Evolutionary conservation across 1,140 invertebrate genomes (phyloP), one percentile per base, ranked within the genome.

Genomic region (Scylla paramamosain): DNA sequence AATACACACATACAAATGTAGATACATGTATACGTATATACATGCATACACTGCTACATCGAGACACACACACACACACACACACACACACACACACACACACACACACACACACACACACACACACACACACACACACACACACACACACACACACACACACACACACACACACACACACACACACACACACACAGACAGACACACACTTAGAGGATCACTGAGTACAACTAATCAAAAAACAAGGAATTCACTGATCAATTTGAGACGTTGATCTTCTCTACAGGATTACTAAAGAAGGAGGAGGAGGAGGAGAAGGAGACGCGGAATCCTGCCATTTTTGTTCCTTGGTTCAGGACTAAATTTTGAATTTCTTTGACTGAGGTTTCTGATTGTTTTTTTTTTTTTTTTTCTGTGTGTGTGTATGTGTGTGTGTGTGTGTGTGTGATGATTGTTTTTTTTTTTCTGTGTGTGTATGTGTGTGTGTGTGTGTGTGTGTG

Each of bases 91-190:
- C 59, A 67, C 59, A 67, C 59, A 67, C 59, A 67, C 59, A 67
- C 59, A 67, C 59, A 67, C 59, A 67, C 59, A 67, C 59, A 67
- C 59, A 67, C 59, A 67, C 59, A 67, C 59, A 67, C 67, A 77
- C 25, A n/a, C 25, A n/a, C 8, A 12, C 67, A 77, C 52, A 59
- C 67, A n/a, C 67, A 77, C 67, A n/a, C 67, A 77, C 67, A 77
- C 67, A 77, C 67, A 77, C 67, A 77, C 67, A 77, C 67, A 77
- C 67, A 77, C 67, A 77, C 67, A 77, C 67, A 77, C 67, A 77
- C 67, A 77, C 67, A 77, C 67, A n/a, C 67, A 77, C 67, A 77
- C 67, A 77, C 67, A 77, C 67, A 77, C 67, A 77, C 67, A 77
- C 67, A 77, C 67, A 77, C 67, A 77, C 67, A 77, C 67, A 77